Conservation (phyloP, 2,888 invertebrate species). For the Heliothis peltigera region DNA sequence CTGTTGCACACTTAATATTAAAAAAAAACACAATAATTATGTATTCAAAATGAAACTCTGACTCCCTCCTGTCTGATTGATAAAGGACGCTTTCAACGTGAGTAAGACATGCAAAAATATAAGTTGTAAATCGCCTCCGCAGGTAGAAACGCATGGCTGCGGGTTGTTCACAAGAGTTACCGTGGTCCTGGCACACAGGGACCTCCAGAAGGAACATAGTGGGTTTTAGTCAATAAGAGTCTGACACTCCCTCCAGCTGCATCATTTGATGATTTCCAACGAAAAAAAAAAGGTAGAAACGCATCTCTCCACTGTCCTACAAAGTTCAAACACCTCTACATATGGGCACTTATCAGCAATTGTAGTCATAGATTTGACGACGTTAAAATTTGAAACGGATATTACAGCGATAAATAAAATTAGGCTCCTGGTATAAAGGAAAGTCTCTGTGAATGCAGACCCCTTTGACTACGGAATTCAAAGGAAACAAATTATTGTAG, state of each 20-base stretch:
- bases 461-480: constrained; percentile 26
- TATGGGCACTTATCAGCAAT: constrained; percentile 28
- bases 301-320: not conserved
- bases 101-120: constrained; percentile 13
- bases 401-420: constrained; percentile 58
- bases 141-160: no score
- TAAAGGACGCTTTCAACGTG: no score
- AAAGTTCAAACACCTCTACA: constrained; percentile 47
- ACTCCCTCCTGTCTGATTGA: no score
- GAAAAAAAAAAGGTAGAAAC: no score
- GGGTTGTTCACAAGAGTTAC: no score
- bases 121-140: not conserved
- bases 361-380: constrained; percentile 36
- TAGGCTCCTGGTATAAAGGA: constrained; percentile 30
- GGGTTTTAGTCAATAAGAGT: no score
- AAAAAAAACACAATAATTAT: not conserved
- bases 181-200: no score
- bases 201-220: no score
- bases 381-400: constrained; percentile 54
- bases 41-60: not conserved
- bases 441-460: constrained; percentile 29
- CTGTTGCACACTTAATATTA: no score
- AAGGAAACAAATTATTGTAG: constrained; percentile 27
- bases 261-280: no score
- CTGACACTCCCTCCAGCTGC: no score